These are phyloP conservation scores for Brachionus calyciflorus DNA, from an alignment of 1,140 invertebrate genomes.

Conservation along the genomic window DNA sequence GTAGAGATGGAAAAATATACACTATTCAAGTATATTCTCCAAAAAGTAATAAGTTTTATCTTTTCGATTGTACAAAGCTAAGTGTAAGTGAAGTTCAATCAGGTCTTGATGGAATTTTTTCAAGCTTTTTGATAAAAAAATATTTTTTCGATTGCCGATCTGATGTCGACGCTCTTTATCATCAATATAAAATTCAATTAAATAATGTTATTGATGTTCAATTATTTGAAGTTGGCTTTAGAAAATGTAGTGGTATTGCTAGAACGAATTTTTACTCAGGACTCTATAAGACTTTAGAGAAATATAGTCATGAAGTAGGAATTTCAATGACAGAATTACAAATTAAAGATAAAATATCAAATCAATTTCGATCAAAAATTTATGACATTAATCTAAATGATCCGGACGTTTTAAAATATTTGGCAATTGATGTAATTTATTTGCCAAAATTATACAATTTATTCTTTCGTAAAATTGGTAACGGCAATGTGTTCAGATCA, in stretches of 20 bases:
- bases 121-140: neutral
- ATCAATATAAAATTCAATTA: conserved; percentile 18
- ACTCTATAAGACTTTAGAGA: neutral
- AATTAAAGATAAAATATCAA: conserved; percentile 9
- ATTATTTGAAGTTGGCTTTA: conserved; percentile 9
- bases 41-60: neutral
- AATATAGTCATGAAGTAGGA: neutral
- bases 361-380: neutral
- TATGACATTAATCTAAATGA: conserved; percentile 14
- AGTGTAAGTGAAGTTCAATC: neutral
- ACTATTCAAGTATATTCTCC: conserved; percentile 10
- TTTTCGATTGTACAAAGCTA: neutral
- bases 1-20: conserved; percentile 13
- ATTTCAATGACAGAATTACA: neutral
- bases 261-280: neutral
- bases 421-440: conserved; percentile 23
- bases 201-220: conserved; percentile 17
- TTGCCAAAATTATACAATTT: conserved; percentile 2
- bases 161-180: conserved; percentile 21
- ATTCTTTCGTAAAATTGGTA: neutral
- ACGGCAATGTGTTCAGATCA: neutral
- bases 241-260: neutral
- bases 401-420: neutral
- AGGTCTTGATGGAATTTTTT: neutral
- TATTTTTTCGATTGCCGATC: conserved; percentile 12